Evolutionary conservation across 2,113 vertebrate genomes (phyloP).

Genomic region (Oxyruncus cristatus): DNA sequence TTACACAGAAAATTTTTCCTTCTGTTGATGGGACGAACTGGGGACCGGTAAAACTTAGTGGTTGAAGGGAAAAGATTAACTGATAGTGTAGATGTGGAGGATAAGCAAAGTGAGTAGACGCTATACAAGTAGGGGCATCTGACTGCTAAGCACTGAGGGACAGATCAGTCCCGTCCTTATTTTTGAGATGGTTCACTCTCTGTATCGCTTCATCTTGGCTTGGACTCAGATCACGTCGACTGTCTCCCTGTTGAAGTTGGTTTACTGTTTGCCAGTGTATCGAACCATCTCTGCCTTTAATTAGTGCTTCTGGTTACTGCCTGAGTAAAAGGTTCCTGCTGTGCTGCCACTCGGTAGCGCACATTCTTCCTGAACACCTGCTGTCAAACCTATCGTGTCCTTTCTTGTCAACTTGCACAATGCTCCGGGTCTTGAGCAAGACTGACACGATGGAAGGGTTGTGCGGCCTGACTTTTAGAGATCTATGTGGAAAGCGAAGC

Average conservation of each 20-base stretch:
- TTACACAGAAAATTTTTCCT: not conserved
- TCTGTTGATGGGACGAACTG: not conserved
- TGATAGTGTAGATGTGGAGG: not conserved
- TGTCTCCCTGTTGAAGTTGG: not conserved
- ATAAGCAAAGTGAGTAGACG: not conserved
- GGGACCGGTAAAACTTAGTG: not conserved
- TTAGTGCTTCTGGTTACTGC: not conserved
- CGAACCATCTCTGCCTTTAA: conserved; percentile 2
- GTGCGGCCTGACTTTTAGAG: conserved; percentile 41
- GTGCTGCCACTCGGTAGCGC: conserved; percentile 13
- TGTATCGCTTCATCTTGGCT: not conserved
- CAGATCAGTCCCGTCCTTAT: not conserved
- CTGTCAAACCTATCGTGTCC: conserved; percentile 65
- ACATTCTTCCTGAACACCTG: conserved; percentile 67
- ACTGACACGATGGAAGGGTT: conserved; percentile 24
- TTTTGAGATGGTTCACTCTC: not conserved
- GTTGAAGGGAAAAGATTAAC: not conserved
- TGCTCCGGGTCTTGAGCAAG: conserved; percentile 64
- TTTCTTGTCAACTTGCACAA: conserved; percentile 71
- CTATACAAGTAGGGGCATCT: not conserved
- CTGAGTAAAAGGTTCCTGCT: not conserved
- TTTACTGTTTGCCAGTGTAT: not conserved
- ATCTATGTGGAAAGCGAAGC: not conserved
- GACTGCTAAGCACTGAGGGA: not conserved
- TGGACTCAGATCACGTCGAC: not conserved